phyloP scores from a whole-genome alignment of 2,797 vertebrate species.

The Myioborus melanocephalus region DNA sequence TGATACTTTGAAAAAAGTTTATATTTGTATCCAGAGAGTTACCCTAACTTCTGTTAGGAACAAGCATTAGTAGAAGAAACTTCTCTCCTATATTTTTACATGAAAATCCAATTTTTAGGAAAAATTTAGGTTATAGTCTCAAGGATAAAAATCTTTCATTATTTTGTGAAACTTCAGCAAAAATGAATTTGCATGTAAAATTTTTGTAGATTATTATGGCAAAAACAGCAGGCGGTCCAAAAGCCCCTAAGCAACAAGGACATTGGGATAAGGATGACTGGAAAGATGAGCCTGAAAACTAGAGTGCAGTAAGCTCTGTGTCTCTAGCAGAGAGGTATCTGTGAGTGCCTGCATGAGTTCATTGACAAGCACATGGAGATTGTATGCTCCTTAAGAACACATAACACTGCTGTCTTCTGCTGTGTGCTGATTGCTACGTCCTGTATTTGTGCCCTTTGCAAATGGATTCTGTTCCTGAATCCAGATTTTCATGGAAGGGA shows the following conservation, averaged over 20 bases:
- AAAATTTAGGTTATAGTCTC: background rate
- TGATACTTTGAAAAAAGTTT: background rate
- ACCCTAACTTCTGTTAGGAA: background rate
- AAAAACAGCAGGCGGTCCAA: constrained; percentile 91
- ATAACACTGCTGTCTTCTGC: background rate
- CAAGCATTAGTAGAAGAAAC: background rate
- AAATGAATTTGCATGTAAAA: constrained; percentile 53
- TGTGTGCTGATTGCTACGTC: background rate
- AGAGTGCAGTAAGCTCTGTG: constrained; percentile 77
- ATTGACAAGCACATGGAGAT: constrained; percentile 20
- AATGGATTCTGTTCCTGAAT: background rate
- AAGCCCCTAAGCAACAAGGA: constrained; percentile 87
- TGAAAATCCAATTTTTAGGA: background rate
- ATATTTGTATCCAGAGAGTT: background rate
- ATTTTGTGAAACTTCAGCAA: background rate
- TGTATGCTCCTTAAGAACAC: background rate
- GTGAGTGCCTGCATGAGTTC: constrained; percentile 48
- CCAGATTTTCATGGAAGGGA: background rate
- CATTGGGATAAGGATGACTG: constrained; percentile 92
- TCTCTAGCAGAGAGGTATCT: constrained; percentile 24
- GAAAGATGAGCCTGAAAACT: constrained; percentile 85
- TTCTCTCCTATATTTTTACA: background rate
- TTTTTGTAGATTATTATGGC: constrained; percentile 92
- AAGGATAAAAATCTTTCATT: background rate
- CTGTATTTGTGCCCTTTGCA: background rate